A percentile compares a stretch with the other conserved stretches of the same genome.
Evolutionary conservation across 2,113 vertebrate species (phyloP).

Genomic region (Vulpes vulpes): DNA sequence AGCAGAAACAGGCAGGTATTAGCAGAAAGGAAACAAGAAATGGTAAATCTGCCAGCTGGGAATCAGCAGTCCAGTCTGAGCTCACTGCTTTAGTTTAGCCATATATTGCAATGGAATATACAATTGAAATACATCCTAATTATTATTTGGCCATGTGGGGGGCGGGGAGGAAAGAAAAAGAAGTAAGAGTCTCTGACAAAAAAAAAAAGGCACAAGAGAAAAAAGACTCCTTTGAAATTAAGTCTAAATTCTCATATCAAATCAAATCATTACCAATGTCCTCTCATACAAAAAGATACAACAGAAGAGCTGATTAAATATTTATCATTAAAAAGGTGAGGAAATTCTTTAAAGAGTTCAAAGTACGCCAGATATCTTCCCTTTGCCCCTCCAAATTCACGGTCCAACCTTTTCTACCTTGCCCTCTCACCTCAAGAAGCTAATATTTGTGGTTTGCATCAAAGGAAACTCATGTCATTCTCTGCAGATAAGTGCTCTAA

Average conservation of each 20-base stretch:
- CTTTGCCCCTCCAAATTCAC: background rate
- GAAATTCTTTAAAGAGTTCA: constrained; percentile 33
- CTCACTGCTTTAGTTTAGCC: background rate
- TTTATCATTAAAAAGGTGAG: background rate
- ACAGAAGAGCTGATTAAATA: constrained; percentile 8
- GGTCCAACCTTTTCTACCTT: background rate
- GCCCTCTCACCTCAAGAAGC: background rate
- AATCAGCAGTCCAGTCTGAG: background rate
- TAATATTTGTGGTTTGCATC: background rate
- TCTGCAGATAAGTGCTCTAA: background rate
- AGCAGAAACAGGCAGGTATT: background rate
- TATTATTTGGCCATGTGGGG: background rate
- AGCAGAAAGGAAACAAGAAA: constrained; percentile 51
- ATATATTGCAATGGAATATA: background rate
- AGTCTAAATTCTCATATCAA: constrained; percentile 39
- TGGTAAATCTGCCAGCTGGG: background rate
- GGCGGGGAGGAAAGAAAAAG: no score
- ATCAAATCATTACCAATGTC: background rate
- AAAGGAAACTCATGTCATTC: background rate
- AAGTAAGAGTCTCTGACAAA: background rate
- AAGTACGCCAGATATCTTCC: background rate
- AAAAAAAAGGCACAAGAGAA: background rate
- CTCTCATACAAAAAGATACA: background rate
- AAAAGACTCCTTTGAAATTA: background rate
- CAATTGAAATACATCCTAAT: background rate